Percentiles rank a stretch among this genome's conserved stretches.
phyloP scores from a whole-genome alignment of 2,113 vertebrate genomes.

The Asarcornis scutulata region DNA sequence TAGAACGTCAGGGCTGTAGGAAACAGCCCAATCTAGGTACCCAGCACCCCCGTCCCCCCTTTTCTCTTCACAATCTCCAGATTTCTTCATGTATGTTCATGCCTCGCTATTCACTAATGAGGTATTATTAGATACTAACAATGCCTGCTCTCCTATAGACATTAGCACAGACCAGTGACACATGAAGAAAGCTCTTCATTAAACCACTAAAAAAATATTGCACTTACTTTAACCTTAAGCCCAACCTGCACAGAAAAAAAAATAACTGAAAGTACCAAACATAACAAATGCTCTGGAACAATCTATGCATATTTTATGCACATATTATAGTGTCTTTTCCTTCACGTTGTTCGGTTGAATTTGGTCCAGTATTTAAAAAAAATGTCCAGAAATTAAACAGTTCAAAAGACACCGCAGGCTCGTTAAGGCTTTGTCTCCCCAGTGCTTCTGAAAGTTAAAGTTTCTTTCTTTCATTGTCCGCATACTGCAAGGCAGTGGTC shows the following conservation, averaged over 20 bases:
- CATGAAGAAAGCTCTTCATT: conserved; percentile 66
- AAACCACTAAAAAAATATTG: conserved; percentile 73
- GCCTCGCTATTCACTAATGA: conserved; percentile 65
- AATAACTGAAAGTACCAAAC: background rate
- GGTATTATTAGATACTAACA: conserved; percentile 70
- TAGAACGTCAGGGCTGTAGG: background rate
- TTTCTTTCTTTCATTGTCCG: conserved; percentile 43
- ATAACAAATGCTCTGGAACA: conserved; percentile 15
- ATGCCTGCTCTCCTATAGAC: conserved; percentile 58
- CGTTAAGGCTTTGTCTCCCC: conserved; percentile 87
- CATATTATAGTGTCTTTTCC: conserved; percentile 43
- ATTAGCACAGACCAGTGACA: conserved; percentile 39
- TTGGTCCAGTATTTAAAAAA: conserved; percentile 77
- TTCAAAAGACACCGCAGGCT: conserved; percentile 83
- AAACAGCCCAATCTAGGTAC: background rate
- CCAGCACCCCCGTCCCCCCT: background rate
- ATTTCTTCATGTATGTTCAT: conserved; percentile 48
- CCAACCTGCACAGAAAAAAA: conserved; percentile 57
- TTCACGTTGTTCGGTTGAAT: conserved; percentile 52
- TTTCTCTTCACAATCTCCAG: background rate
- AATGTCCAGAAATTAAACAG: conserved; percentile 73
- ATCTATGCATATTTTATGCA: conserved; percentile 5
- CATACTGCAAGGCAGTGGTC: conserved; percentile 64
- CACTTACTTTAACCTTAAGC: conserved; percentile 73
- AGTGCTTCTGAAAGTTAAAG: conserved; percentile 71